Percentiles rank a stretch among this genome's conserved stretches.
phyloP scores from a whole-genome alignment of 2,797 vertebrate species.

The Acanthopagrus latus region DNA sequence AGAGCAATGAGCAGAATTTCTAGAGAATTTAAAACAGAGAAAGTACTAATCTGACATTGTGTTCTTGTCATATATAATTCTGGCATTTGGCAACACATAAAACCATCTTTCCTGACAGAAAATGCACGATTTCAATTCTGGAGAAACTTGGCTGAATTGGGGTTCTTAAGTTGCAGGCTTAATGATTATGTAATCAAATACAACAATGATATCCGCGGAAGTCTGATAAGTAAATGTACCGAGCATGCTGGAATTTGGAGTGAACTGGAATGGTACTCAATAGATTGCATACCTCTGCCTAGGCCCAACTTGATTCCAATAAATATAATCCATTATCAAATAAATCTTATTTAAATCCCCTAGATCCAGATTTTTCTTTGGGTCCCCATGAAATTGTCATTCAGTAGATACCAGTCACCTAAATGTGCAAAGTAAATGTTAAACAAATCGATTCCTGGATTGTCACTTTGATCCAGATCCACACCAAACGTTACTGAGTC shows the following conservation, averaged over 20 bases:
- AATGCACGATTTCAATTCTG: conserved; percentile 31
- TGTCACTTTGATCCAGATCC: too few relatives aligned
- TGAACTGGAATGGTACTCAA: too few relatives aligned
- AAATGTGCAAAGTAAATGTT: too few relatives aligned
- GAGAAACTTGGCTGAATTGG: conserved; percentile 3
- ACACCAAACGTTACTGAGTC: too few relatives aligned
- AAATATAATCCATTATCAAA: too few relatives aligned
- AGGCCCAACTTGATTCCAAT: too few relatives aligned
- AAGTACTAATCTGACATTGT: background rate
- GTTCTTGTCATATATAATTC: background rate
- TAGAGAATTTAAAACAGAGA: background rate
- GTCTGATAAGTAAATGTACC: conserved; percentile 60
- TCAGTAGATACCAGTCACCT: too few relatives aligned
- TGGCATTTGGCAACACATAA: background rate
- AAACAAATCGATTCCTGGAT: too few relatives aligned
- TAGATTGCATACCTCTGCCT: too few relatives aligned
- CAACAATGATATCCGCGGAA: conserved; percentile 58
- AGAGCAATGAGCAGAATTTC: background rate
- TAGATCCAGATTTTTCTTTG: too few relatives aligned
- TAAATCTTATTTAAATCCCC: too few relatives aligned
- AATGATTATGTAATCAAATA: conserved; percentile 58
- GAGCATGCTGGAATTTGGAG: conserved; percentile 62
- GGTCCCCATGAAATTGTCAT: too few relatives aligned
- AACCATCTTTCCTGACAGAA: background rate
- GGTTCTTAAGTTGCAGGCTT: conserved; percentile 43